Evolutionary conservation across 2,888 invertebrate species (phyloP).

Genomic region (Chymomyza procnemis): DNA sequence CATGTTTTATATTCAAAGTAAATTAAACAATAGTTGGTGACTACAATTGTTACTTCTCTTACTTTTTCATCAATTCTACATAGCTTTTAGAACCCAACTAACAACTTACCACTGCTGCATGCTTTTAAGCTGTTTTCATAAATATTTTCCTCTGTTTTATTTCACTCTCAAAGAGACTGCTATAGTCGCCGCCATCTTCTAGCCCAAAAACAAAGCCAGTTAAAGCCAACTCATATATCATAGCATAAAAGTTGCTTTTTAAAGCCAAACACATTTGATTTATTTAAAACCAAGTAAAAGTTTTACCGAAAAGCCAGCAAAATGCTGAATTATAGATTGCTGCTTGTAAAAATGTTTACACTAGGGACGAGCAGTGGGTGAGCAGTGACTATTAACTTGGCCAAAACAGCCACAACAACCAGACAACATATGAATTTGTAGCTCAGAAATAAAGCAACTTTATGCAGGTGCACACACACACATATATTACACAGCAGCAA

Average conservation of each 20-base stretch:
- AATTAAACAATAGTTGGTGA: not conserved
- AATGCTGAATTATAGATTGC: constrained; percentile 61
- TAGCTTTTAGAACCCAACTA: not conserved
- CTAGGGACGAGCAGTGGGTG: not conserved
- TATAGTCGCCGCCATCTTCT: not conserved
- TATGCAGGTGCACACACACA: constrained; percentile 7
- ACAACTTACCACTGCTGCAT: constrained; percentile 54
- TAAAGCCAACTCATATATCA: no score
- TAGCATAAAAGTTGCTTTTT: constrained; percentile 38
- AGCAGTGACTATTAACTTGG: not conserved
- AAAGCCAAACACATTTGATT: constrained; percentile 52
- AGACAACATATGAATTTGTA: no score
- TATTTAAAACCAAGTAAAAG: constrained; percentile 68
- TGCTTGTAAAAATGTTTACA: not conserved
- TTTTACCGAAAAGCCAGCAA: constrained; percentile 55
- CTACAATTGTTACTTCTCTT: not conserved
- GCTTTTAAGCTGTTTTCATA: constrained; percentile 31
- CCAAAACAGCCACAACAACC: no score
- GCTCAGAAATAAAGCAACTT: constrained; percentile 58
- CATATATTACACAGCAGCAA: no score
- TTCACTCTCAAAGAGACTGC: not conserved
- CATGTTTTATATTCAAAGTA: not conserved
- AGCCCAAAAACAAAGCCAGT: constrained; percentile 22
- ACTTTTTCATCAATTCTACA: not conserved
- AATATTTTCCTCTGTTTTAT: not conserved